Conservation (phyloP, 2,113 vertebrate species). For the Antennarius striatus region DNA sequence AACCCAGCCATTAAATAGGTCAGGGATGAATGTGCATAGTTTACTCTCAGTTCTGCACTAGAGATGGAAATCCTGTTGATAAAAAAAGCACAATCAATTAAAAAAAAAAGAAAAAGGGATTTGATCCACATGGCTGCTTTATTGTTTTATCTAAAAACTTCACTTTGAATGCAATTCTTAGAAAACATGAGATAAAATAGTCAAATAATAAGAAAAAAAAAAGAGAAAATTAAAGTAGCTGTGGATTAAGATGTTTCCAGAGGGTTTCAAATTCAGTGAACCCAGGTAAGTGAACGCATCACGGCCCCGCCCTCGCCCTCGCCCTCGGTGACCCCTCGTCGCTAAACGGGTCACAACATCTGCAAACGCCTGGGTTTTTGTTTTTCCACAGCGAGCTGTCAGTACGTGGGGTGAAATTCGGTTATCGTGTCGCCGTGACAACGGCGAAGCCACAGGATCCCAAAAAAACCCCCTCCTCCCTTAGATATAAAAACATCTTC, state of each 20-base stretch:
- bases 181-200: too few species aligned
- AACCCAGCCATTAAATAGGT: constrained; percentile 82
- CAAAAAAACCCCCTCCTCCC: too few species aligned
- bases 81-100: constrained; percentile 59
- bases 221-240: constrained; percentile 33
- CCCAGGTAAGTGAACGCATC: constrained; percentile 63
- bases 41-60: constrained; percentile 58
- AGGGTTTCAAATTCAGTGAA: constrained; percentile 73
- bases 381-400: constrained; percentile 54
- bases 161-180: background rate
- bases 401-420: constrained; percentile 57
- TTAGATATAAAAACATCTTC: too few species aligned
- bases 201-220: background rate
- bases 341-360: constrained; percentile 73
- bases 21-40: constrained; percentile 78
- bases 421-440: constrained; percentile 40
- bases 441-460: background rate
- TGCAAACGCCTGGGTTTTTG: constrained; percentile 59
- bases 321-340: constrained; percentile 67
- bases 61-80: constrained; percentile 57
- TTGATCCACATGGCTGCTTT: background rate
- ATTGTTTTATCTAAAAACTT: constrained; percentile 8
- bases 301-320: constrained; percentile 52
- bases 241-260: constrained; percentile 65
- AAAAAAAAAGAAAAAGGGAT: constrained; percentile 17